Evolutionary conservation across 2,113 vertebrate species (phyloP).

Genomic region (Lichenostomus cassidix): DNA sequence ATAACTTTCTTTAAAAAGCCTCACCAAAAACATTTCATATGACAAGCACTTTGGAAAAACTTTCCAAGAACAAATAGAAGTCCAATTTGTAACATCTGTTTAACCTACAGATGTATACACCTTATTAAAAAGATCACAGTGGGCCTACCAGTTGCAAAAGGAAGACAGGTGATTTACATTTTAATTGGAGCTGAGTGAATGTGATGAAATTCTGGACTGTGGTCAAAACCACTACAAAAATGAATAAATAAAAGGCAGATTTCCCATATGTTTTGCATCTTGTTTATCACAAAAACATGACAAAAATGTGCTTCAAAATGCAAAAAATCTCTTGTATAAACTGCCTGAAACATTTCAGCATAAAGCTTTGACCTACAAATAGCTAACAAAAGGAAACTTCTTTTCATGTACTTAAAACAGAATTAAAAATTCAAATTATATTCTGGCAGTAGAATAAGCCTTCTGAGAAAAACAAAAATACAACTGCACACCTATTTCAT

Average conservation of each 20-base stretch:
- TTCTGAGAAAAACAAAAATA: background rate
- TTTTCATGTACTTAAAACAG: background rate
- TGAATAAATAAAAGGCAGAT: background rate
- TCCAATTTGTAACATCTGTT: background rate
- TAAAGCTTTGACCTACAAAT: background rate
- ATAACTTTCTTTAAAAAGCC: background rate
- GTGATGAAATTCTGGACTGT: background rate
- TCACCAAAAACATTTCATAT: background rate
- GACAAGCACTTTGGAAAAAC: background rate
- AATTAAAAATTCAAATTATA: conserved; percentile 3
- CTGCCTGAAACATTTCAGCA: background rate
- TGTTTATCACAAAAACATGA: background rate
- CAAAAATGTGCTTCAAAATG: background rate
- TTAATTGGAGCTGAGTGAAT: background rate
- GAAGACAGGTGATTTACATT: background rate
- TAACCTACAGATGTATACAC: background rate
- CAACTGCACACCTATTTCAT: background rate
- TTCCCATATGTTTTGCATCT: background rate
- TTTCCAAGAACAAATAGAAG: background rate
- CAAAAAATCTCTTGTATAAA: background rate
- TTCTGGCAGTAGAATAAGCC: background rate
- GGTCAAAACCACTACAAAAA: background rate
- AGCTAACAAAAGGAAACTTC: background rate
- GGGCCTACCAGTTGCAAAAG: background rate
- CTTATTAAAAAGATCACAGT: background rate